These are phyloP conservation scores for Limnephilus rhombicus DNA, from an alignment of 2,888 invertebrate species.

Conservation along the genomic window DNA sequence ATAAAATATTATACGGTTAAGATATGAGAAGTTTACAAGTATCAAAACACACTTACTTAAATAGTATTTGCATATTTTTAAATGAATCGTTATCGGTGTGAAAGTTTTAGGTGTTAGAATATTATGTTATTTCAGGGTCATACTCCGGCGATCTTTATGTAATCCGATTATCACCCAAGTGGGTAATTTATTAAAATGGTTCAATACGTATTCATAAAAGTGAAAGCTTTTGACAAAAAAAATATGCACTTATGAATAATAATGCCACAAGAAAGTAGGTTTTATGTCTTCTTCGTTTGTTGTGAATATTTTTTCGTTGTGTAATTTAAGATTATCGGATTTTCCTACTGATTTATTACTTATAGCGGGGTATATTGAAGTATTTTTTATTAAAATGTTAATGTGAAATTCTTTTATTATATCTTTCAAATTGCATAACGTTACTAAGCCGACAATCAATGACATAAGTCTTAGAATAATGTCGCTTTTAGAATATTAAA, in stretches of 20 bases:
- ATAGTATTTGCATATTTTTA: neutral
- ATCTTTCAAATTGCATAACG: neutral
- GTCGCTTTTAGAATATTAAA: neutral
- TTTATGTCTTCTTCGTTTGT: neutral
- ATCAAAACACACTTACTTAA: neutral
- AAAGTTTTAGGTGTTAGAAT: neutral
- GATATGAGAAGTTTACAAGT: neutral
- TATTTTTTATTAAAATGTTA: neutral
- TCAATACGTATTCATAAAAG: neutral
- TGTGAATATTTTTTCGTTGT: neutral
- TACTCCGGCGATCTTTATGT: neutral
- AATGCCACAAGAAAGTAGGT: neutral
- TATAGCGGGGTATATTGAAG: neutral
- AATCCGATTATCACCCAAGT: neutral
- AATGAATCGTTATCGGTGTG: neutral
- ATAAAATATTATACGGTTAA: neutral
- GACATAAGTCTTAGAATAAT: neutral
- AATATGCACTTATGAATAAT: neutral
- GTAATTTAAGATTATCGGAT: neutral
- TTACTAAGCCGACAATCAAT: neutral
- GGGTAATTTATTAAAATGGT: neutral
- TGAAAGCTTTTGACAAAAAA: neutral
- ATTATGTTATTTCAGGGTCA: neutral
- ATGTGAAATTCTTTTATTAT: neutral
- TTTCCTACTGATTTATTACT: neutral